Conservation (phyloP, 2,113 vertebrate genomes). For the Emydura subglobosa region DNA sequence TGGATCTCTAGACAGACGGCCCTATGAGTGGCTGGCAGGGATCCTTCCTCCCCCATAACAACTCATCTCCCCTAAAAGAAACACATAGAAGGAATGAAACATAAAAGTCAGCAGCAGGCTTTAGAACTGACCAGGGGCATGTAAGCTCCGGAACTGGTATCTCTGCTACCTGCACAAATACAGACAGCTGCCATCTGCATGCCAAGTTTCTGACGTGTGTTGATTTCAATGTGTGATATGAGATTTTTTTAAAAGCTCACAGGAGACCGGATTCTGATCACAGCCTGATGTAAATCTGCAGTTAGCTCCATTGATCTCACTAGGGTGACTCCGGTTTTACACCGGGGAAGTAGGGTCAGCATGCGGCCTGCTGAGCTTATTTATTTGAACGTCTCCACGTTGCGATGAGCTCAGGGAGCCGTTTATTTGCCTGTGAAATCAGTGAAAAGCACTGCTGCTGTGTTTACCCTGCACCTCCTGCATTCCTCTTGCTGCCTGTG, state of each 20-base stretch:
- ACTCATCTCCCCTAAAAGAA: not conserved
- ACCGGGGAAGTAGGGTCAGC: not conserved
- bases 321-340: not conserved
- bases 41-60: not conserved
- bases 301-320: not conserved
- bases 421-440: constrained; percentile 46
- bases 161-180: not conserved
- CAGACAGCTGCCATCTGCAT: not conserved
- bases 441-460: constrained; percentile 57
- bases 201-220: not conserved
- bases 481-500: constrained; percentile 29
- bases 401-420: constrained; percentile 33
- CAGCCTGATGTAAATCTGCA: not conserved
- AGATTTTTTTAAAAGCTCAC: not conserved
- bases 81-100: constrained; percentile 32
- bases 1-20: not conserved
- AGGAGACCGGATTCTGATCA: not conserved
- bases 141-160: constrained; percentile 27
- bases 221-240: constrained; percentile 11
- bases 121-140: not conserved
- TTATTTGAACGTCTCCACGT: constrained; percentile 23
- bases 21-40: not conserved
- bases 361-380: not conserved
- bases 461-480: constrained; percentile 70
- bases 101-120: not conserved